These are phyloP conservation scores for Ochotona princeps DNA, from an alignment of 2,113 vertebrate species.

Conservation along the genomic window DNA sequence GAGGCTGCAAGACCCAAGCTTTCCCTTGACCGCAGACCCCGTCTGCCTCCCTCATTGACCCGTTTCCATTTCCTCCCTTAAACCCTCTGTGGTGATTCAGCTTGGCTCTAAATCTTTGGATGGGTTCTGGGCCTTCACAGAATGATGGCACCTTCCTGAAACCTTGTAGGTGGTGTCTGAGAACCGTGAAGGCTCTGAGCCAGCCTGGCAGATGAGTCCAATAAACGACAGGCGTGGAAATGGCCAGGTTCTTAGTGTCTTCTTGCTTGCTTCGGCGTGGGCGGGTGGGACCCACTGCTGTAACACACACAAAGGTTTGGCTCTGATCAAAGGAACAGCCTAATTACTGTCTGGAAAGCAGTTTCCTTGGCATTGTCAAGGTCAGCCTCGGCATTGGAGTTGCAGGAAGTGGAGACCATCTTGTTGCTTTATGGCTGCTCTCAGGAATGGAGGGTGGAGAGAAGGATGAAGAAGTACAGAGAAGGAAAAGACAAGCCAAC, in stretches of 20 bases:
- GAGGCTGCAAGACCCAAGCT: not conserved
- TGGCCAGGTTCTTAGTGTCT: slow-evolving; percentile 9
- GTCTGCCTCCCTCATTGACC: not conserved
- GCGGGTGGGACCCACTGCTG: not conserved
- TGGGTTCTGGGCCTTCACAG: slow-evolving; percentile 87
- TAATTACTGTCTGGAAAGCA: not conserved
- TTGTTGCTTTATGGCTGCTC: not conserved
- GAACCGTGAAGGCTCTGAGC: slow-evolving; percentile 81
- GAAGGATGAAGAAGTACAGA: not conserved
- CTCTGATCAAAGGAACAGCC: not conserved
- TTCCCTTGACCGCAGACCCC: not conserved
- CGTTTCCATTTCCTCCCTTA: not conserved
- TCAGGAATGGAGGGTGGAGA: not conserved
- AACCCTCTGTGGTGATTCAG: not conserved
- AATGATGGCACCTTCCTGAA: slow-evolving; percentile 93
- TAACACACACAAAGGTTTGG: not conserved
- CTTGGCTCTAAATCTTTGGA: not conserved
- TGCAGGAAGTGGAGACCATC: not conserved
- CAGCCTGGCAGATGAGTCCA: slow-evolving; percentile 47
- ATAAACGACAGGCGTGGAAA: slow-evolving; percentile 76
- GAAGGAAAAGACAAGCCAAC: not conserved
- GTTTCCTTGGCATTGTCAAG: not conserved
- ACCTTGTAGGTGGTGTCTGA: slow-evolving; percentile 86
- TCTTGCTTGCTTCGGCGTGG: slow-evolving; percentile 19
- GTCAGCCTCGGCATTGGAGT: not conserved